Conservation (phyloP, 2,797 vertebrate species). For the Dendrocincla tyrannina region DNA sequence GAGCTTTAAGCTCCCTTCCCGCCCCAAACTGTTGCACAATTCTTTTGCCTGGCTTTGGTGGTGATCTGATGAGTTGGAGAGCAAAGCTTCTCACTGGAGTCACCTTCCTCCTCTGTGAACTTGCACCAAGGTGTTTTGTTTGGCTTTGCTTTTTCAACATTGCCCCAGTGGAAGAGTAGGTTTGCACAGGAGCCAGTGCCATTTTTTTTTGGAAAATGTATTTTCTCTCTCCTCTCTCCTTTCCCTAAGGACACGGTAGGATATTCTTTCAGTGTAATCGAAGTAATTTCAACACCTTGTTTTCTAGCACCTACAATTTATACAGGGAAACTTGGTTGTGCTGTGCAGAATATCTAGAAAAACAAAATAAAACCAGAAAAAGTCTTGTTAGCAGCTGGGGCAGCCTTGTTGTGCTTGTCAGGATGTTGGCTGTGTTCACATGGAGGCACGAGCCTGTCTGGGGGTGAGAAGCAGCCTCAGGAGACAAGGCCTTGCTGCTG, state of each 20-base stretch:
- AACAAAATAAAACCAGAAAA: neutral
- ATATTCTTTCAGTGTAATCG: neutral
- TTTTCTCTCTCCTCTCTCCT: constrained; percentile 11
- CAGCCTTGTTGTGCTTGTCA: neutral
- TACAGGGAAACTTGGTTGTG: neutral
- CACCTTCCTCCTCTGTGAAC: neutral
- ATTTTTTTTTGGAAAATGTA: neutral
- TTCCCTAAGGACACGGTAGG: constrained; percentile 15
- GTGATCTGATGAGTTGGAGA: neutral
- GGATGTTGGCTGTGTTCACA: neutral
- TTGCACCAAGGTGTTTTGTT: neutral
- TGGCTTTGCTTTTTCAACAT: neutral
- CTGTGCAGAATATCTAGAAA: neutral
- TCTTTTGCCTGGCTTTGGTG: neutral
- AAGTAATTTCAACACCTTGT: constrained; percentile 43
- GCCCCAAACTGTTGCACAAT: neutral
- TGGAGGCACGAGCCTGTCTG: neutral
- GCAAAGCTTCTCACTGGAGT: neutral
- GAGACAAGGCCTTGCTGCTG: neutral
- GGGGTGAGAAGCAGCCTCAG: neutral
- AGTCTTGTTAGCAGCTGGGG: neutral
- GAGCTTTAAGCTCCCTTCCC: neutral
- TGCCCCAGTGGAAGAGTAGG: neutral
- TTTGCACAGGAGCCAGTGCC: neutral
- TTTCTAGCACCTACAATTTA: constrained; percentile 21